These are phyloP conservation scores for Toxostoma redivivum DNA, from an alignment of 2,113 vertebrate genomes.

Conservation along the genomic window DNA sequence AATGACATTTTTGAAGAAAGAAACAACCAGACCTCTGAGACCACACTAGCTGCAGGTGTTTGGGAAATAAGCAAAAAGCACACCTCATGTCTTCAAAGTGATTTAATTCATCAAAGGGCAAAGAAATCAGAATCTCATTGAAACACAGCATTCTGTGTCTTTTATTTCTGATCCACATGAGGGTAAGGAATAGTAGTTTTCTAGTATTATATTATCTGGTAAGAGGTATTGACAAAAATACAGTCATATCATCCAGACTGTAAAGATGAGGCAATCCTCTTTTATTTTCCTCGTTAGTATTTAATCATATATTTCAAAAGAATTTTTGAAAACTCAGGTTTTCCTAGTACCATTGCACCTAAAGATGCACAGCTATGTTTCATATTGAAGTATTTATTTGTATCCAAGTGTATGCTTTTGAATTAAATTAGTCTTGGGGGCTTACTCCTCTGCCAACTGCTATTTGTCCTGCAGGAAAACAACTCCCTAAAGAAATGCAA, in stretches of 20 bases:
- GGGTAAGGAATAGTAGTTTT: not conserved
- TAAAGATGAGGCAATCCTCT: not conserved
- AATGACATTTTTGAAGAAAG: conserved; percentile 21
- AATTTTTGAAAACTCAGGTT: conserved; percentile 10
- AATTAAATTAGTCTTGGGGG: conserved; percentile 58
- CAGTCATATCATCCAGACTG: not conserved
- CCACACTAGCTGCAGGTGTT: not conserved
- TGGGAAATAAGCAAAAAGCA: conserved; percentile 9
- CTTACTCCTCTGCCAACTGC: conserved; percentile 53
- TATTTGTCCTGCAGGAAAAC: conserved; percentile 70
- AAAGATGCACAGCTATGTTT: not conserved
- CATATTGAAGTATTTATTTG: conserved; percentile 25
- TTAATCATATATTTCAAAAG: not conserved
- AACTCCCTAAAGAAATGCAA: conserved; percentile 61
- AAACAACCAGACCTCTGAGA: not conserved
- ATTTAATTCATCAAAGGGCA: not conserved
- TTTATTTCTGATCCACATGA: not conserved
- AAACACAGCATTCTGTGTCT: not conserved
- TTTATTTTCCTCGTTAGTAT: not conserved
- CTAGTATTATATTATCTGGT: not conserved
- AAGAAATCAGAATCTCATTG: conserved; percentile 11
- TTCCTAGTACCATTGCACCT: not conserved
- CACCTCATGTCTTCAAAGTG: not conserved
- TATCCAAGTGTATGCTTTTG: conserved; percentile 52
- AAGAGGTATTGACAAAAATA: not conserved